These are phyloP conservation scores for Sarcophaga carnaria DNA, from an alignment of 2,888 invertebrate genomes.

Conservation along the genomic window DNA sequence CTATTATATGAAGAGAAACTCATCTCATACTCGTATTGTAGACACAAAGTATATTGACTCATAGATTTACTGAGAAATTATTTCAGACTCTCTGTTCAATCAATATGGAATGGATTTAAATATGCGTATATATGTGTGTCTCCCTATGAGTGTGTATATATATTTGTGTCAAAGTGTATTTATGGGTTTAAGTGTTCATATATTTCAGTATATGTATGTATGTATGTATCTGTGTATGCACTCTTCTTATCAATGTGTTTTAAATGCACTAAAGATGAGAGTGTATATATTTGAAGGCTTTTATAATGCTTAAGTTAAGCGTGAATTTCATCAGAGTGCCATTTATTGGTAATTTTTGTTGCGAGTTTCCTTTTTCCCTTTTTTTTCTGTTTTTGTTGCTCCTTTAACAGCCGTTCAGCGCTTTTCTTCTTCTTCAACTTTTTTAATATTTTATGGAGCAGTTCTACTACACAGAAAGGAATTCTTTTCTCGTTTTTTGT, in stretches of 20 bases:
- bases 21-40: slow-evolving; percentile 32
- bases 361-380: slow-evolving; percentile 27
- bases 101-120: slow-evolving; percentile 53
- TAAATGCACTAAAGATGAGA: slow-evolving; percentile 58
- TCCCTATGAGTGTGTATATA: background rate
- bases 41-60: slow-evolving; percentile 69
- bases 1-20: slow-evolving; percentile 43
- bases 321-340: slow-evolving; percentile 67
- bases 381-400: background rate
- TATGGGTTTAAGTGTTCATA: background rate
- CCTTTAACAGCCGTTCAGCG: background rate
- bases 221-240: background rate
- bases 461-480: background rate
- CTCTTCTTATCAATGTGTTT: slow-evolving; percentile 51
- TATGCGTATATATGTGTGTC: background rate
- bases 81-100: slow-evolving; percentile 63
- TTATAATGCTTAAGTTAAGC: slow-evolving; percentile 67
- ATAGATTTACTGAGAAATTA: slow-evolving; percentile 69
- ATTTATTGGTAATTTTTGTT: slow-evolving; percentile 67
- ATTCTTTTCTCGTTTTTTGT: background rate
- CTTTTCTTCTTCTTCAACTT: slow-evolving; percentile 12
- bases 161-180: background rate
- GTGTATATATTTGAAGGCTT: slow-evolving; percentile 58
- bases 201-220: background rate
- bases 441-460: slow-evolving; percentile 11